Evolutionary conservation across 2,888 invertebrate species (phyloP), one percentile per base, ranked within the genome.

Genomic region (Ormyrus rosae): DNA sequence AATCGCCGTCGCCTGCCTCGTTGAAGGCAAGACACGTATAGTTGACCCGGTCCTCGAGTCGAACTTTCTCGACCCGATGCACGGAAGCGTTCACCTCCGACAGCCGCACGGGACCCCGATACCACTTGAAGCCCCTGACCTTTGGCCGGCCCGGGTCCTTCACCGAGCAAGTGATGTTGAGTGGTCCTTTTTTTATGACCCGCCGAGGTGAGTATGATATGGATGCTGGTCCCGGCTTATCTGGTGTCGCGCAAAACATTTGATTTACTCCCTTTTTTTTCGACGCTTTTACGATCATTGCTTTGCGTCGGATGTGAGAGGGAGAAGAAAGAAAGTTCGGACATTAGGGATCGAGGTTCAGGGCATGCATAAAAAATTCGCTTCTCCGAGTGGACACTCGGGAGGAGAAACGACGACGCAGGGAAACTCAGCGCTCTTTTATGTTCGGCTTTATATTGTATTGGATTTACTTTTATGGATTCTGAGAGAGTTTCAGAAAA

Each of bases 21-120:
- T 97, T 98, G 90, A 94, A 93, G 0, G 97, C 97, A 84, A 95
- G 93, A 88, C 98, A 98, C 0, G 96, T 96, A 92, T 97, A 98
- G 92, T 96, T 97, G 86, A 96, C 96, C 83, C 96, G 94, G 70
- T 96, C 96, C 89, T 96, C 96, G 83, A 98, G 91, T 10, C 96
- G 95, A 11, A 97, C 97, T 0, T 96, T 96, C 83, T 95, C 95
- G 82, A 97, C 95, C 50, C 94, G 95, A 93, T 96, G 96, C 87
- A 94, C 95, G 83, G 94, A 93, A 5, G 95, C 94, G 50, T 95
- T 95, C 78, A 96, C 94, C 88, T 96, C 96, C 78, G 94, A 93
- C 48, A 96, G 93, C 19, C 94, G 92, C 69, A 95, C 94, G 0
- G 94, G 94, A 65, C 96, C 96, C 78, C 97, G 94, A 86, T 94